A percentile compares a stretch with the other conserved stretches of the same genome.
Conservation (phyloP, 2,797 vertebrate species). For the Spinibarbus caldwelli region DNA sequence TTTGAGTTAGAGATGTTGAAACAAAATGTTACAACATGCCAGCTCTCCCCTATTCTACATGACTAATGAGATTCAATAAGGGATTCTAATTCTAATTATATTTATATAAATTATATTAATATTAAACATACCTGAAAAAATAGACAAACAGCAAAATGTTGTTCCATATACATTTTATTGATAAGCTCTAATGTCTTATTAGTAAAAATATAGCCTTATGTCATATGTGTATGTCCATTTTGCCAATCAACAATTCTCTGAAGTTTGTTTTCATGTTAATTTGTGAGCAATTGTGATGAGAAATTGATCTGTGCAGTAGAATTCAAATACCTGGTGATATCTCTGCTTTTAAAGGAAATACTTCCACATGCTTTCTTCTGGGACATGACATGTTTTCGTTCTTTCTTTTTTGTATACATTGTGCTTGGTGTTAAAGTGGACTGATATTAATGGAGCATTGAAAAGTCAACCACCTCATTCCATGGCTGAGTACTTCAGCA, state of each 20-base stretch:
- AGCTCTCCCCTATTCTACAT: background rate
- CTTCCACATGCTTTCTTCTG: conserved; percentile 39
- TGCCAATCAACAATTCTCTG: background rate
- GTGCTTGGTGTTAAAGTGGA: conserved; percentile 64
- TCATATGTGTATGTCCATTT: background rate
- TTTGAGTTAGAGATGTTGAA: too few relatives aligned
- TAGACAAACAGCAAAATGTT: background rate
- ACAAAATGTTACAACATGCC: background rate
- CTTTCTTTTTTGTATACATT: conserved; percentile 51
- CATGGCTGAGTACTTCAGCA: conserved; percentile 73
- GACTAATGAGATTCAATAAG: background rate
- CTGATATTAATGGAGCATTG: conserved; percentile 74
- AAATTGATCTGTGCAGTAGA: conserved; percentile 5
- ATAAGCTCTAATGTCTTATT: background rate
- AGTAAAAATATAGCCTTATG: background rate
- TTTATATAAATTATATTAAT: background rate
- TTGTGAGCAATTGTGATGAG: background rate
- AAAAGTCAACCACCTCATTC: conserved; percentile 73
- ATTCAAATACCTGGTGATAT: background rate
- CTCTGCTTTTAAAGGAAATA: conserved; percentile 47
- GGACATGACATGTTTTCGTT: conserved; percentile 41
- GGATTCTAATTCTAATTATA: background rate
- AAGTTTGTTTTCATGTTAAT: background rate
- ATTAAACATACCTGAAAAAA: background rate
- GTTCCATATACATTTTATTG: background rate